phyloP scores from a whole-genome alignment of 2,797 vertebrate species.

The Selene dorsalis region DNA sequence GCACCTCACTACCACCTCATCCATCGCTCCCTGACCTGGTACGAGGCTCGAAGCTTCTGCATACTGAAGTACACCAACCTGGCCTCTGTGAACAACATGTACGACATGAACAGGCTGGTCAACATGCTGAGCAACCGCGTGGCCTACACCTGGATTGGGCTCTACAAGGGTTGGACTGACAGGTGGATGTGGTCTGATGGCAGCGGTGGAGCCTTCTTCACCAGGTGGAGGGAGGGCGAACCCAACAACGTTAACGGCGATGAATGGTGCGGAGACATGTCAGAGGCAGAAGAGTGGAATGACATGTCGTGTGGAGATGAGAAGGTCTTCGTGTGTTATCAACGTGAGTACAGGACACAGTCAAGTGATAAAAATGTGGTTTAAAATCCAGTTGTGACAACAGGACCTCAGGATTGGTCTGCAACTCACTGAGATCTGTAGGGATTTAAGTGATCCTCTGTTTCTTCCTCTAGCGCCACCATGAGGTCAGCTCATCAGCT shows the following conservation, averaged over 20 bases:
- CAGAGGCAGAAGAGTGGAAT: accelerated
- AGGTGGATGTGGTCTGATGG: conserved; percentile 61
- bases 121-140: background rate
- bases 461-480: too few species aligned
- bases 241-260: accelerated
- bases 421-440: too few species aligned
- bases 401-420: too few species aligned
- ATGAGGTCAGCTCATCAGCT: too few species aligned
- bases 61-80: conserved; percentile 55
- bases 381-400: background rate
- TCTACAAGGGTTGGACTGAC: background rate
- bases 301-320: accelerated
- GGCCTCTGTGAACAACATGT: conserved; percentile 41
- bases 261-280: conserved; percentile 11
- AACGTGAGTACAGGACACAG: conserved; percentile 35
- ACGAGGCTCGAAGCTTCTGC: conserved; percentile 64
- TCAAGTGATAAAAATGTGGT: background rate
- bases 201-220: background rate
- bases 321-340: conserved; percentile 16
- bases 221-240: accelerated
- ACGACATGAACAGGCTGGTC: background rate
- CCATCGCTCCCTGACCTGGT: conserved; percentile 36
- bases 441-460: too few species aligned
- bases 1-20: conserved; percentile 40
- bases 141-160: conserved; percentile 58